Evolutionary conservation across 2,888 invertebrate genomes (phyloP).

Genomic region (Amiota mariae): DNA sequence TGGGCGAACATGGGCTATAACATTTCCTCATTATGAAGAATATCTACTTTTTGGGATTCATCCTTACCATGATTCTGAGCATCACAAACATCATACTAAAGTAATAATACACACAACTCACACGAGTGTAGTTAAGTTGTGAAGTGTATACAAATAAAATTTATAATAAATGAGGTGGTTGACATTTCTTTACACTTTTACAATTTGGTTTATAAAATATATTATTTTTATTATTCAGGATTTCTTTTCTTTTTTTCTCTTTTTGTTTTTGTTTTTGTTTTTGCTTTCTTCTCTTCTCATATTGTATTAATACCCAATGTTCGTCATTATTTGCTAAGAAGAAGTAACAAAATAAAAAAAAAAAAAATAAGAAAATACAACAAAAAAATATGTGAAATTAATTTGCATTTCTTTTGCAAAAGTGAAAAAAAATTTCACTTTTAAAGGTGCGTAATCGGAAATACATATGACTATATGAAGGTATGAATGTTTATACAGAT

Average conservation of each 20-base stretch:
- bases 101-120: no score
- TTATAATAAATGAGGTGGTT: conserved; percentile 13
- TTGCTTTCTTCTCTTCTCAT: conserved; percentile 2
- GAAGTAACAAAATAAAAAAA: neutral
- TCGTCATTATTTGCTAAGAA: conserved; percentile 17
- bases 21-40: no score
- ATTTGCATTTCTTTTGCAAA: conserved; percentile 45
- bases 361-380: conserved; percentile 25
- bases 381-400: conserved; percentile 20
- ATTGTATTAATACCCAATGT: conserved; percentile 15
- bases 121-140: no score
- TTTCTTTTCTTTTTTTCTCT: conserved; percentile 11
- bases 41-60: no score
- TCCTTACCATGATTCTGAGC: no score
- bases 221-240: neutral
- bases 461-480: conserved; percentile 2
- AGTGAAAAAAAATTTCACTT: conserved; percentile 61
- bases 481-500: no score
- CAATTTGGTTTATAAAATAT: neutral
- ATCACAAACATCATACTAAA: no score
- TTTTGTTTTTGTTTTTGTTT: conserved; percentile 2
- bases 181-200: conserved; percentile 20
- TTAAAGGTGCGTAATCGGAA: conserved; percentile 67
- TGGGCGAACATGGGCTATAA: no score
- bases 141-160: neutral